Evolutionary conservation across 92 coral and sea anemone genomes (phyloP).

Genomic region (Palythoa grandiflora): DNA sequence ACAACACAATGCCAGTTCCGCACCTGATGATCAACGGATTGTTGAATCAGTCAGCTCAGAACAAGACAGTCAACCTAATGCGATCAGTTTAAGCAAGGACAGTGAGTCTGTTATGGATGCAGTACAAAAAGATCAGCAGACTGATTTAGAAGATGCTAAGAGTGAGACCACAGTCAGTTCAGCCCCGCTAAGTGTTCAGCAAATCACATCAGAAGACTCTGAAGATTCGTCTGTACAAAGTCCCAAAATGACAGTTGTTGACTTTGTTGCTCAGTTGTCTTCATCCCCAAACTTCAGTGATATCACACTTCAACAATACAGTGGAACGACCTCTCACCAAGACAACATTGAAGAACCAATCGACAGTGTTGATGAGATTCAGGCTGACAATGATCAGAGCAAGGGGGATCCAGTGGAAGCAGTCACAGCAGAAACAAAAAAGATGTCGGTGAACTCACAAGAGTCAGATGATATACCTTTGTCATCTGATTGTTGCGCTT

Average conservation of each 20-base stretch:
- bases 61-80: background rate
- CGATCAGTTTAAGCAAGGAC: background rate
- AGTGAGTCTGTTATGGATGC: background rate
- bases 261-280: constrained; percentile 37
- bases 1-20: background rate
- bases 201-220: background rate
- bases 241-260: constrained; percentile 19
- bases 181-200: background rate
- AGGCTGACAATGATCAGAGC: background rate
- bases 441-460: background rate
- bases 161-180: background rate
- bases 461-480: background rate
- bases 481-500: background rate
- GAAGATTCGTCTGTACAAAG: background rate
- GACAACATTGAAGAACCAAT: background rate
- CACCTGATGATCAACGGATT: background rate
- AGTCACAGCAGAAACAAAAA: background rate
- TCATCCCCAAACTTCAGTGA: constrained; percentile 39
- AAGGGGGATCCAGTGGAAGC: background rate
- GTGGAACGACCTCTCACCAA: background rate
- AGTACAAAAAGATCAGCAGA: background rate
- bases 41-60: background rate
- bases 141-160: background rate
- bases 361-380: background rate
- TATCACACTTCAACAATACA: background rate